Percentiles rank a stretch among this genome's conserved stretches.
Evolutionary conservation across 1,140 invertebrate species (phyloP).

Genomic region (Aphelinus atriplicis): DNA sequence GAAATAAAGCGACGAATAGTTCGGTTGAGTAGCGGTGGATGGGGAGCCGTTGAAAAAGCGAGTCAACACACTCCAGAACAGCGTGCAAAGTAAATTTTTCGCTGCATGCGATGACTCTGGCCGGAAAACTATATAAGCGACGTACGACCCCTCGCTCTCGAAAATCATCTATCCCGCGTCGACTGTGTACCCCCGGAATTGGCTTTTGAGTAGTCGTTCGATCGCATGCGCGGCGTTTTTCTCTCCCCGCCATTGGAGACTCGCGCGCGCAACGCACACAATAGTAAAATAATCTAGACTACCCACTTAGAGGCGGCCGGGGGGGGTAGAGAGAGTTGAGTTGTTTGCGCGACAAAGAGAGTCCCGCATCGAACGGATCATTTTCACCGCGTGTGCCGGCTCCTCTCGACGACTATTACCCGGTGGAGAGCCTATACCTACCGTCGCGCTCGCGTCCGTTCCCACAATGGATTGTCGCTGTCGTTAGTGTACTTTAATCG

Average conservation of each 20-base stretch:
- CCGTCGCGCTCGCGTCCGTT: not conserved
- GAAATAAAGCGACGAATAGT: not conserved
- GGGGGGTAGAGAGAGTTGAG: not conserved
- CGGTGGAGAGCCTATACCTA: not conserved
- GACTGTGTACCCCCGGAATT: too few species aligned
- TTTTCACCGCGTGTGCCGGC: constrained; percentile 12
- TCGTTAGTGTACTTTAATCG: not conserved
- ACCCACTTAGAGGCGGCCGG: not conserved
- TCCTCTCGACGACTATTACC: constrained; percentile 25
- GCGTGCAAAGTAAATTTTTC: constrained; percentile 32
- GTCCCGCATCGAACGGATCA: constrained; percentile 36
- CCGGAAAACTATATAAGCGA: not conserved
- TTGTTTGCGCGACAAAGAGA: not conserved
- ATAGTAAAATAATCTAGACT: too few species aligned
- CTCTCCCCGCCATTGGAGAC: too few species aligned
- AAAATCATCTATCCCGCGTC: too few species aligned
- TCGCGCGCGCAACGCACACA: too few species aligned
- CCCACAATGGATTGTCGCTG: constrained; percentile 21
- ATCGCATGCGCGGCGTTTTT: too few species aligned
- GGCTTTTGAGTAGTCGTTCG: too few species aligned
- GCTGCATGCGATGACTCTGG: constrained; percentile 1
- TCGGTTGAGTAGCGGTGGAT: not conserved
- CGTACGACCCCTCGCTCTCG: not conserved
- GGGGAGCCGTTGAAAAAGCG: not conserved
- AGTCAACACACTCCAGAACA: constrained; percentile 25